Evolutionary conservation across 2,797 vertebrate species (phyloP).

Genomic region (Microhierax caerulescens): DNA sequence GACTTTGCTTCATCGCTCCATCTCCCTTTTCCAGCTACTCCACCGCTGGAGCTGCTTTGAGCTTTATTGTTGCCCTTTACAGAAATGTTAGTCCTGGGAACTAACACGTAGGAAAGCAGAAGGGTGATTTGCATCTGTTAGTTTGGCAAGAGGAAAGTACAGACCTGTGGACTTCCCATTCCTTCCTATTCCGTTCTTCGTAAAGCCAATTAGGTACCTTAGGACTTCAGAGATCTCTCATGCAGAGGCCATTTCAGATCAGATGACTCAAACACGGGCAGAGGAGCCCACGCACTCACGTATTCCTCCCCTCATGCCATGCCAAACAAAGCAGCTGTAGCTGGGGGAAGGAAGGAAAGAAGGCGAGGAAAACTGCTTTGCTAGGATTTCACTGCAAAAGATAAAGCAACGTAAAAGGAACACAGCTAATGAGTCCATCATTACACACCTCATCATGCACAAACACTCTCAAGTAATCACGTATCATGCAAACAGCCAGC

Average conservation of each 20-base stretch:
- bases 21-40: background rate
- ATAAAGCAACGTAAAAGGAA: background rate
- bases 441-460: background rate
- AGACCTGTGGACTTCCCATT: background rate
- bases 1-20: background rate
- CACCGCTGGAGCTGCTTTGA: background rate
- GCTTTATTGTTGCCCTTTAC: background rate
- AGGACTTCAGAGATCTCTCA: background rate
- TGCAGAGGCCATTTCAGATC: slow-evolving; percentile 16
- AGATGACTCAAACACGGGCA: background rate
- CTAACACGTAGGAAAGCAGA: background rate
- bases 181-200: background rate
- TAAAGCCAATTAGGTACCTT: background rate
- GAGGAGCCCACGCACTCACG: background rate
- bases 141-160: background rate
- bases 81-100: slow-evolving; percentile 35
- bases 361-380: background rate
- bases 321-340: background rate
- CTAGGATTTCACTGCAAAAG: background rate
- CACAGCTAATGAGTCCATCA: background rate
- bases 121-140: background rate
- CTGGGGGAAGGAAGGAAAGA: no score
- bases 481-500: background rate
- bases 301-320: background rate
- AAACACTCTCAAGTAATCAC: background rate